Base-by-base conservation (phyloP, 2,888 invertebrate genomes). In the Agrochola macilenta region DNA sequence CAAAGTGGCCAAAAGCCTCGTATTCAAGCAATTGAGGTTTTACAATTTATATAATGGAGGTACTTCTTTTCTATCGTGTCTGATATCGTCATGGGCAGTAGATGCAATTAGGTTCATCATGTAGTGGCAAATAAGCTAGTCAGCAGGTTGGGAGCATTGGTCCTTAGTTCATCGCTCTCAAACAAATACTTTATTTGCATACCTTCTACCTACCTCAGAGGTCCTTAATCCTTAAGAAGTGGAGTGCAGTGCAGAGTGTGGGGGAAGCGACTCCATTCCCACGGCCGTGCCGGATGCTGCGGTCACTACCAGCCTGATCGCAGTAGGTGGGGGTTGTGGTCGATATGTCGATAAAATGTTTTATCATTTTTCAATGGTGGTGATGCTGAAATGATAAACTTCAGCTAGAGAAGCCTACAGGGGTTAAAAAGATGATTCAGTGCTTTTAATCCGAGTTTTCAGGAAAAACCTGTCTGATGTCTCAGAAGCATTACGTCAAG, bases 221-320 rank as follows among this genome's bases (percentile, higher is more conserved):
- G 82, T 76, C 76, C 71, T 78, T 79, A 76, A 85, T 87, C 79
- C 76, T 74, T 74, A 78, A 79, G 88, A 82, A 77, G 63, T 78
- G 81, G 79, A 82, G 90, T 72, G 65, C 82, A 81, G 81, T 86
- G 71, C 71, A 82, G 43, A 43, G 79, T 63, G 88, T 82, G 83
- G 89, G 90, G 90, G 92, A 92, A 90, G 90, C 92, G 91, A 46
- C 69, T 88, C 89, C 92, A 94, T 95, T 95, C 95, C 94, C 95
- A 95, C 94, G 94, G 88, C 87, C 87, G 82, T 66, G 90, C 84
- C 95, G 96, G 95, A 95, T 95, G 95, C 90, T 86, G 89, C 92
- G 93, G 94, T 94, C 95, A 93, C 91, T 93, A 91, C 91, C 93
- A 94, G 92, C 84, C 88, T 82, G 84, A 84, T 79, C 76, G 73